Evolutionary conservation across 2,113 vertebrate genomes (phyloP).

Genomic region (Tychaedon coryphoeus): DNA sequence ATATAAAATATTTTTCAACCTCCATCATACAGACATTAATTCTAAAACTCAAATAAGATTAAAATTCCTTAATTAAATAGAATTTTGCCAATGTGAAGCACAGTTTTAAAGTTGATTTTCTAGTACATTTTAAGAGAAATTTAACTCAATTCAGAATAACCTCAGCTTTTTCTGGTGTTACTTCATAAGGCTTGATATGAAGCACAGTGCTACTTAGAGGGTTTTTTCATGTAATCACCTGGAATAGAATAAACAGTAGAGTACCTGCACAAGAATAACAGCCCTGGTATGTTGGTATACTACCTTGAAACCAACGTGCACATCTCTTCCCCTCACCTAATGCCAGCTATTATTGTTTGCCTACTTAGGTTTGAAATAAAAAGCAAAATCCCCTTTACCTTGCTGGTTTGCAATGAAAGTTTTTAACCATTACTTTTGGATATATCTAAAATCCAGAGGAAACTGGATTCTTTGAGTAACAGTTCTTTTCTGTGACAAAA

Average conservation of each 20-base stretch:
- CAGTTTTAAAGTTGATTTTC: not conserved
- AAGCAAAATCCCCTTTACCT: not conserved
- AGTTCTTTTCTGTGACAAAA: not conserved
- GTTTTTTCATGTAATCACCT: fast-evolving
- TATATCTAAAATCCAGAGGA: not conserved
- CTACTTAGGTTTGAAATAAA: not conserved
- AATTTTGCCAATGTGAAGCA: not conserved
- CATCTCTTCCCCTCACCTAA: not conserved
- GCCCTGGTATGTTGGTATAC: not conserved
- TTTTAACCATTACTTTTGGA: not conserved
- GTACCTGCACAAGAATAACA: not conserved
- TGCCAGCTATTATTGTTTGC: not conserved
- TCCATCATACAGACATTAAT: not conserved
- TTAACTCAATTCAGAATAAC: not conserved
- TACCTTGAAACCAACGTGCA: not conserved
- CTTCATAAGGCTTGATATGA: not conserved
- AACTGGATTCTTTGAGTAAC: not conserved
- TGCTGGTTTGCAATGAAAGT: not conserved
- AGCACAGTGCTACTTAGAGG: not conserved
- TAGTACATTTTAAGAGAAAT: not conserved
- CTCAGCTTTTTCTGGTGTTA: not conserved
- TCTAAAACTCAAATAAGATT: not conserved
- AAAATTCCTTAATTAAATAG: not conserved
- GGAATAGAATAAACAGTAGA: not conserved
- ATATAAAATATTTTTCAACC: not conserved